Percentiles rank a stretch among this genome's conserved stretches.
These are phyloP conservation scores for Stegostoma tigrinum DNA, from an alignment of 2,113 vertebrate genomes.

Conservation along the genomic window DNA sequence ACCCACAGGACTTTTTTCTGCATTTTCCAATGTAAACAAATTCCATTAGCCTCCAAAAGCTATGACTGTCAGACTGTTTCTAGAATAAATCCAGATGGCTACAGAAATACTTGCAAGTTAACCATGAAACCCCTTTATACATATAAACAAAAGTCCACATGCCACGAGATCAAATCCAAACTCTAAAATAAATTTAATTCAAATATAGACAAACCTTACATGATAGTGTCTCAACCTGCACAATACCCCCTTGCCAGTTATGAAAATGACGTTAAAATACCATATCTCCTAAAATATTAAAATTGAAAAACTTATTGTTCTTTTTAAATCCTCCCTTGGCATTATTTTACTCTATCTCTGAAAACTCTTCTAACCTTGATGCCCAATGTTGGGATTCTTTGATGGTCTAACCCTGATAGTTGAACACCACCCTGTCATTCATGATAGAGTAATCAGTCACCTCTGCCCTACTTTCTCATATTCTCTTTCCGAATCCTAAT, in stretches of 20 bases:
- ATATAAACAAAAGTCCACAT: too few species aligned
- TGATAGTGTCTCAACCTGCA: neutral
- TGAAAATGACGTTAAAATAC: neutral
- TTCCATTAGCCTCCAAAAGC: too few species aligned
- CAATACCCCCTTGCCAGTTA: neutral
- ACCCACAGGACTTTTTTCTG: neutral
- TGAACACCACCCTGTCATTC: neutral
- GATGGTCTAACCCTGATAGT: neutral
- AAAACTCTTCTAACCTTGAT: neutral
- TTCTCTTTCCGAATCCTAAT: neutral
- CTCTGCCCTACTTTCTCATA: neutral
- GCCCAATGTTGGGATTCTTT: neutral
- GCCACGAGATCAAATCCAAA: too few species aligned
- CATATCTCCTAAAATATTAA: neutral
- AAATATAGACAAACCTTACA: too few species aligned
- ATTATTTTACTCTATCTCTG: neutral
- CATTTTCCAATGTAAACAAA: neutral
- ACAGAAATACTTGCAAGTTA: too few species aligned
- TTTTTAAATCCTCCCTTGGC: neutral
- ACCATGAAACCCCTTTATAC: too few species aligned
- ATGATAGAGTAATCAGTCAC: neutral
- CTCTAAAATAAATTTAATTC: too few species aligned
- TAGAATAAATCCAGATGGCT: too few species aligned
- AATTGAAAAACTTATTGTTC: neutral
- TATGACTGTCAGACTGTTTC: too few species aligned